A percentile compares a stretch with the other conserved stretches of the same genome.
These are phyloP conservation scores for Poecile atricapillus DNA, from an alignment of 2,113 vertebrate genomes.

Conservation along the genomic window DNA sequence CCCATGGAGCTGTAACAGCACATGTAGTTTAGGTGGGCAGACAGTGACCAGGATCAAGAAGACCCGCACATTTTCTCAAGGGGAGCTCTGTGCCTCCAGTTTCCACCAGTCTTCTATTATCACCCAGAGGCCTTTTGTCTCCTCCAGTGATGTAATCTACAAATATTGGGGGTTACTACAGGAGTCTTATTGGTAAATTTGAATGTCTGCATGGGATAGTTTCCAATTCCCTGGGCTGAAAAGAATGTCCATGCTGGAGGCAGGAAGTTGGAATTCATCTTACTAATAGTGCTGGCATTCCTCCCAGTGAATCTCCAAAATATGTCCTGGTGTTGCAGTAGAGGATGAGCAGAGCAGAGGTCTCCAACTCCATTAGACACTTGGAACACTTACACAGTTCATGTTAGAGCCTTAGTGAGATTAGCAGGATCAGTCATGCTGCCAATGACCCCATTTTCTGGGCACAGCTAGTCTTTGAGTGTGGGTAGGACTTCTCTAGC, in stretches of 20 bases:
- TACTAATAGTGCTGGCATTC: background rate
- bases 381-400: background rate
- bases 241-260: background rate
- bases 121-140: background rate
- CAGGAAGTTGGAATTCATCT: background rate
- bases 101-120: background rate
- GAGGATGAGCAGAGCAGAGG: background rate
- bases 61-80: background rate
- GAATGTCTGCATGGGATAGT: background rate
- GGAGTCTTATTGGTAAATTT: background rate
- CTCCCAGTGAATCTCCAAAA: background rate
- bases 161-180: background rate
- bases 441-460: background rate
- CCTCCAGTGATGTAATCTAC: background rate
- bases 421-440: background rate
- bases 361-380: background rate
- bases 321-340: background rate
- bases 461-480: background rate
- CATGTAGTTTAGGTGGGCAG: background rate
- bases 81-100: background rate
- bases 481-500: background rate
- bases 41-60: background rate
- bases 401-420: background rate
- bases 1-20: rapidly evolving
- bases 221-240: background rate